Evolutionary conservation across 2,888 invertebrate species (phyloP).

Genomic region (Artemia sp.): DNA sequence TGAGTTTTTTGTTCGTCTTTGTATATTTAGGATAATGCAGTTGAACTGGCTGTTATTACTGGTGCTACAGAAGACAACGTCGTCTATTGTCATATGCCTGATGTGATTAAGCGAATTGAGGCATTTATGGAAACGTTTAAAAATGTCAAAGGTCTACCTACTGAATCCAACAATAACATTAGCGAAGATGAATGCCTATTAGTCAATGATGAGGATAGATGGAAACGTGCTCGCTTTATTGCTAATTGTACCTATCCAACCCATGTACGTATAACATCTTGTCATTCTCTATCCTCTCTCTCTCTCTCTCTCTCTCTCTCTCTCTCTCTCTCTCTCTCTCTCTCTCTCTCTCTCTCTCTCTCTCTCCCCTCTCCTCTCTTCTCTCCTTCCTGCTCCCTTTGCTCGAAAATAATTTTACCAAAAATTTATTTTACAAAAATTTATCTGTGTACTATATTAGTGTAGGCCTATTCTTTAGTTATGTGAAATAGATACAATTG

Average conservation of each 20-base stretch:
- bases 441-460: too few relatives aligned
- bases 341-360: too few relatives aligned
- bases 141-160: background rate
- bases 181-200: background rate
- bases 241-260: background rate
- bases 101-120: background rate
- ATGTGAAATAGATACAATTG: too few relatives aligned
- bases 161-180: background rate
- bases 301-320: too few relatives aligned
- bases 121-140: background rate
- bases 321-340: too few relatives aligned
- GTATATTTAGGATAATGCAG: background rate
- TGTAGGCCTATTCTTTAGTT: too few relatives aligned
- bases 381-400: too few relatives aligned
- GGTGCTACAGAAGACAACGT: conserved; percentile 3
- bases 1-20: too few relatives aligned
- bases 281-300: too few relatives aligned
- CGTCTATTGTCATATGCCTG: conserved; percentile 4
- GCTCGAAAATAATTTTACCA: too few relatives aligned
- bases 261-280: background rate
- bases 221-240: background rate
- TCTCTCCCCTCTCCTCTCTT: too few relatives aligned
- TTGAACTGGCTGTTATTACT: background rate
- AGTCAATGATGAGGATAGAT: background rate
- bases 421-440: too few relatives aligned